Evolutionary conservation across 2,797 vertebrate species (phyloP).

Genomic region (Chloroceryle amazona): DNA sequence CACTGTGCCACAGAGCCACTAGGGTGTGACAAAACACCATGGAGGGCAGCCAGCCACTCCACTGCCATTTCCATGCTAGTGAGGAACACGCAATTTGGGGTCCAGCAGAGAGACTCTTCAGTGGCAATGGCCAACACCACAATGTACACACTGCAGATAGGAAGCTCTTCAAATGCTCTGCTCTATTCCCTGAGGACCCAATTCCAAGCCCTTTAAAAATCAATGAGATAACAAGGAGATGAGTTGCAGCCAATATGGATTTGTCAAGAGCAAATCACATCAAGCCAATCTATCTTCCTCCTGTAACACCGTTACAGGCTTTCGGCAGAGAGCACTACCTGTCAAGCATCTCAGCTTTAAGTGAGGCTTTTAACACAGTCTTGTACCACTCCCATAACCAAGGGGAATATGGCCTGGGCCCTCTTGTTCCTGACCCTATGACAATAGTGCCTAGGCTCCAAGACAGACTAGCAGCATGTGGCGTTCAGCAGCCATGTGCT

Average conservation of each 20-base stretch:
- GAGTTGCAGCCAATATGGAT: slow-evolving; percentile 64
- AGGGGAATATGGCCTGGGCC: not conserved
- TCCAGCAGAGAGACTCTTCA: not conserved
- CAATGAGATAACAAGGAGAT: slow-evolving; percentile 65
- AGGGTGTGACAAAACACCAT: slow-evolving; percentile 1
- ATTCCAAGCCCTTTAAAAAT: slow-evolving; percentile 42
- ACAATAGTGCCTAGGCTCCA: not conserved
- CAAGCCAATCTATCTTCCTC: slow-evolving; percentile 24
- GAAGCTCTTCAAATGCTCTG: not conserved
- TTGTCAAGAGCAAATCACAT: slow-evolving; percentile 60
- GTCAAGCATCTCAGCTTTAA: not conserved
- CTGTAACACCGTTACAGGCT: not conserved
- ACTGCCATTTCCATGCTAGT: not conserved
- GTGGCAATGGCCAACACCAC: not conserved
- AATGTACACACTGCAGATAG: accelerated
- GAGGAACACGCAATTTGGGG: not conserved
- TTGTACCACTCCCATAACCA: not conserved
- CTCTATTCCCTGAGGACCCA: not conserved
- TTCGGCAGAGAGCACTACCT: not conserved
- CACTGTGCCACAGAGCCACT: not conserved
- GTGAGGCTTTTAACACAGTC: not conserved
- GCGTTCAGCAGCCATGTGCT: not conserved
- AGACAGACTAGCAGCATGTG: not conserved
- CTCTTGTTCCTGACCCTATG: not conserved
- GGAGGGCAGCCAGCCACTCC: not conserved